Conservation (phyloP, 2,797 vertebrate genomes). For the Coregonus sp. region DNA sequence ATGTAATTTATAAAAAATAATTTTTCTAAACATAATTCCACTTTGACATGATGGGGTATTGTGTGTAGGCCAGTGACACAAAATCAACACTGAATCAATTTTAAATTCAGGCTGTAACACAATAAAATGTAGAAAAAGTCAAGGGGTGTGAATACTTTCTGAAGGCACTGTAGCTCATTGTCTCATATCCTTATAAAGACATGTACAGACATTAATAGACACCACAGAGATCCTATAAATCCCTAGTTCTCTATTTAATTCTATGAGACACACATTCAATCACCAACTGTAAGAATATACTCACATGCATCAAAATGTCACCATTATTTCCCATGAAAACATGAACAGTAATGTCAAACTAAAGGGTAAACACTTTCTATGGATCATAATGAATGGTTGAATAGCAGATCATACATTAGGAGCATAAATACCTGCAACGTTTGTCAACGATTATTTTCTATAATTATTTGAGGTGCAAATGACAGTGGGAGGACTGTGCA, state of each 20-base stretch:
- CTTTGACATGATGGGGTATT: too few species aligned
- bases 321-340: background rate
- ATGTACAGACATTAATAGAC: background rate
- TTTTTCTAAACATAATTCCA: too few species aligned
- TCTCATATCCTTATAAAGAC: background rate
- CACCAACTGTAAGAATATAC: constrained; percentile 3
- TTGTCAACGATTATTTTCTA: background rate
- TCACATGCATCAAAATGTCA: background rate
- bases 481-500: background rate
- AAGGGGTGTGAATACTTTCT: too few species aligned
- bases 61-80: too few species aligned
- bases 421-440: background rate
- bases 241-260: background rate
- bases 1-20: too few species aligned
- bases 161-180: background rate
- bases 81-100: too few species aligned
- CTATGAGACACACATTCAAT: constrained; percentile 22
- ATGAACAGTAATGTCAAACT: background rate
- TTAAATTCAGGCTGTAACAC: too few species aligned
- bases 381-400: constrained; percentile 7
- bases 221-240: too few species aligned
- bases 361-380: background rate
- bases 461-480: background rate
- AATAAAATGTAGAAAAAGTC: too few species aligned
- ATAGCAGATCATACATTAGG: constrained; percentile 14